These are phyloP conservation scores for Pandion haliaetus DNA, from an alignment of 2,113 vertebrate species.

Conservation along the genomic window DNA sequence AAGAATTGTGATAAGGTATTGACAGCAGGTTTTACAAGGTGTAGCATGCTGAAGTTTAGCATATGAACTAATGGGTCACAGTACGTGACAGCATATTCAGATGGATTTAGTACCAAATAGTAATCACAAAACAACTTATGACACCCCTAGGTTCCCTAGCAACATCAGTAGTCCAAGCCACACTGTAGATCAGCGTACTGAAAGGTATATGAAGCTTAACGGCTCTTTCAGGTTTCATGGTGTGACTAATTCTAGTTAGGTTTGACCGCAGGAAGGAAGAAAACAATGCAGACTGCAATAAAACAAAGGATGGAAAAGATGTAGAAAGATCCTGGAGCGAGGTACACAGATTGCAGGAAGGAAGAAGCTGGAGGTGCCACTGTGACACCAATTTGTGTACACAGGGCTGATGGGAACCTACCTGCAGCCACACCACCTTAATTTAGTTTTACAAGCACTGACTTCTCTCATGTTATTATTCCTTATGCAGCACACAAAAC, in stretches of 20 bases:
- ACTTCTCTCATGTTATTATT: neutral
- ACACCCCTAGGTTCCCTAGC: neutral
- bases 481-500: neutral
- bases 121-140: neutral
- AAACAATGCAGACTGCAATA: neutral
- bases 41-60: neutral
- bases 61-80: neutral
- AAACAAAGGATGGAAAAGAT: neutral
- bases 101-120: neutral
- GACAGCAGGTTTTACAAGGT: neutral
- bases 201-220: neutral
- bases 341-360: neutral
- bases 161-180: neutral
- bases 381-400: neutral
- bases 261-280: neutral
- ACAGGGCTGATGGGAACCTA: neutral
- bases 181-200: neutral
- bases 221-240: neutral
- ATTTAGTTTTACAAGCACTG: conserved; percentile 18
- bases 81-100: neutral
- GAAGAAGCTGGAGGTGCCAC: neutral
- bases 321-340: neutral
- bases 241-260: neutral
- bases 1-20: neutral
- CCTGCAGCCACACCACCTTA: neutral